Base-by-base conservation (phyloP, 2,888 invertebrate species). In the Copidosoma aretas region DNA sequence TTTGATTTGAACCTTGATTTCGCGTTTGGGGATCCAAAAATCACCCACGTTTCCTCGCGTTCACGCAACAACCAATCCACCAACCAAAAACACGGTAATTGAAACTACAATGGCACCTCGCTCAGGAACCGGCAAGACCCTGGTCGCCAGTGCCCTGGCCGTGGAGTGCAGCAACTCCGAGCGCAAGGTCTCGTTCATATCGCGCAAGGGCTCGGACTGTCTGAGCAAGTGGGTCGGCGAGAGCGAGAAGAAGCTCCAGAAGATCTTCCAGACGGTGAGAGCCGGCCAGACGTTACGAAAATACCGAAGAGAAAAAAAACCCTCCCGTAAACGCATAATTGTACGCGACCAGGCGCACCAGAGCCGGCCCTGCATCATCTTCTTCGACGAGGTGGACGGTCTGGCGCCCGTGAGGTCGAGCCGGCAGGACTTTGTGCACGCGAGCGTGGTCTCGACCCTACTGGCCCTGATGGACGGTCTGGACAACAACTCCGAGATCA, bases 151-250 rank as follows among this genome's bases (percentile, higher is more conserved):
- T 76, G 95, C 95, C 1, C 82, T 96, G 71, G 94, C 95, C 0
- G 93, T 92, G 73, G 96, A 96, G 80, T 94, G 94, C 81, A 91
- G 91, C 75, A 86, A 88, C 32, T 90, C 91, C 0, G 90, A 89
- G 1, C 87, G 90, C 72, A 92, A 92, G 80, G 93, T 93, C 1
- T 88, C 95, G 0, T 96, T 96, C 84, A 96, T 95, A 82, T 93
- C 95, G 89, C 88, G 95, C 70, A 96, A 96, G 84, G 95, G 94
- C 14, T 95, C 95, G 0, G 96, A 96, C 83, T 92, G 95, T 76
- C 85, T 96, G 71, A 94, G 94, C 85, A 96, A 95, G 82, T 96
- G 95, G 94, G 93, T 96, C 15, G 96, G 96, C 12, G 96, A 96
- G 84, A 94, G 94, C 41, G 96, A 96, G 82, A 88, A 94, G 77